These are phyloP conservation scores for Hydrozoanthus gracilis DNA, from an alignment of 92 coral and sea anemone species.

Conservation along the genomic window DNA sequence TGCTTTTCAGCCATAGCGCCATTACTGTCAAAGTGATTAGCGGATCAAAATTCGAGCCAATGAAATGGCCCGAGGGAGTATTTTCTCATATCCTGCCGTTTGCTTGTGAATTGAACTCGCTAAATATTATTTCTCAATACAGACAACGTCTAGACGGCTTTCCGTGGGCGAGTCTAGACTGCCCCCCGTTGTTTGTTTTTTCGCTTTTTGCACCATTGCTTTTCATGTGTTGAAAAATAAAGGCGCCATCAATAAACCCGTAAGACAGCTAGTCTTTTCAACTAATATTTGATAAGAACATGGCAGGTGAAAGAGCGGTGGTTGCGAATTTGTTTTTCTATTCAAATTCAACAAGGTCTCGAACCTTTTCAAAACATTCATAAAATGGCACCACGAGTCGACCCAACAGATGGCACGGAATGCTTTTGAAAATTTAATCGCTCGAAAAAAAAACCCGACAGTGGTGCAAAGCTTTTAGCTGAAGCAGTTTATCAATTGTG, in stretches of 20 bases:
- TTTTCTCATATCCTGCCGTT: constrained; percentile 36
- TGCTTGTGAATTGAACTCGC: constrained; percentile 68
- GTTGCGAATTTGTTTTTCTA: not conserved
- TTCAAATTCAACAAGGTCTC: not conserved
- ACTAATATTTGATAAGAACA: not conserved
- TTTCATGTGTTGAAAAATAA: constrained; percentile 57
- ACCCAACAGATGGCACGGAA: constrained; percentile 43
- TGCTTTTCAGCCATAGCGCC: constrained; percentile 67
- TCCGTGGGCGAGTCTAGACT: constrained; percentile 70
- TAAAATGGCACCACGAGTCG: not conserved
- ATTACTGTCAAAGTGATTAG: constrained; percentile 71
- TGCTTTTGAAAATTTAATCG: constrained; percentile 36
- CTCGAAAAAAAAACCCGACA: constrained; percentile 24
- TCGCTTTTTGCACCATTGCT: constrained; percentile 65
- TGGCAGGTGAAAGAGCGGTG: not conserved
- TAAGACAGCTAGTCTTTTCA: constrained; percentile 33
- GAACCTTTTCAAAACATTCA: constrained; percentile 37
- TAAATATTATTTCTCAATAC: constrained; percentile 71
- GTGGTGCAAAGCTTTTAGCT: constrained; percentile 28
- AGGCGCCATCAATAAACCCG: constrained; percentile 31
- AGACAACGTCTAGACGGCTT: constrained; percentile 86
- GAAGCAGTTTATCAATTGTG: constrained; percentile 17
- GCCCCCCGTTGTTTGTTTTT: constrained; percentile 52
- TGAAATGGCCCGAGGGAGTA: constrained; percentile 19
- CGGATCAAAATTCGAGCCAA: constrained; percentile 76